Evolutionary conservation across 2,113 vertebrate genomes (phyloP).

Genomic region (Tetrax tetrax): DNA sequence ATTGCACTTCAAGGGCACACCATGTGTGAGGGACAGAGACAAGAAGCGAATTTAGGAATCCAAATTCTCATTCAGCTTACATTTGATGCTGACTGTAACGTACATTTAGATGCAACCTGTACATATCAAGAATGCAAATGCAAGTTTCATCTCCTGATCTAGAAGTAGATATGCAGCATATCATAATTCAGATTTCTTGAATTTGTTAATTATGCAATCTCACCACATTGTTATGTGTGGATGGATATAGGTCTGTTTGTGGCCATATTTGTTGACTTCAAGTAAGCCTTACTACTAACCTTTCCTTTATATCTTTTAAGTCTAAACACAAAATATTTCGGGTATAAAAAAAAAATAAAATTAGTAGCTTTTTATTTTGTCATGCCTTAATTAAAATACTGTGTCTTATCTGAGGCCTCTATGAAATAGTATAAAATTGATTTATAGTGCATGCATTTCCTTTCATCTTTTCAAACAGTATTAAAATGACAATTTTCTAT

Average conservation of each 20-base stretch:
- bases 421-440: slow-evolving; percentile 15
- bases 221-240: background rate
- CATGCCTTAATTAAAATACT: background rate
- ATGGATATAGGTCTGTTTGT: background rate
- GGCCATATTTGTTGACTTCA: background rate
- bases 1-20: background rate
- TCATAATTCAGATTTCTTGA: background rate
- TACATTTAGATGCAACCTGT: background rate
- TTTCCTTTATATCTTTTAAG: background rate
- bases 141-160: background rate
- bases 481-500: slow-evolving; percentile 22
- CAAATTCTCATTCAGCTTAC: background rate
- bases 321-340: background rate
- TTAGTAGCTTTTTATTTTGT: background rate
- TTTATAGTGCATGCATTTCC: background rate
- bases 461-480: slow-evolving; percentile 26
- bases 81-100: background rate
- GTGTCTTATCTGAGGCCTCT: background rate
- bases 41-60: background rate
- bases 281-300: background rate
- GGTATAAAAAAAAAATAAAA: background rate
- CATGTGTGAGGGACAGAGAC: background rate
- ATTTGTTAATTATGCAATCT: background rate
- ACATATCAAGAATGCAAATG: background rate
- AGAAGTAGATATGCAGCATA: background rate